Conservation (phyloP, 2,797 vertebrate species). For the Tauraco hartlaubi region DNA sequence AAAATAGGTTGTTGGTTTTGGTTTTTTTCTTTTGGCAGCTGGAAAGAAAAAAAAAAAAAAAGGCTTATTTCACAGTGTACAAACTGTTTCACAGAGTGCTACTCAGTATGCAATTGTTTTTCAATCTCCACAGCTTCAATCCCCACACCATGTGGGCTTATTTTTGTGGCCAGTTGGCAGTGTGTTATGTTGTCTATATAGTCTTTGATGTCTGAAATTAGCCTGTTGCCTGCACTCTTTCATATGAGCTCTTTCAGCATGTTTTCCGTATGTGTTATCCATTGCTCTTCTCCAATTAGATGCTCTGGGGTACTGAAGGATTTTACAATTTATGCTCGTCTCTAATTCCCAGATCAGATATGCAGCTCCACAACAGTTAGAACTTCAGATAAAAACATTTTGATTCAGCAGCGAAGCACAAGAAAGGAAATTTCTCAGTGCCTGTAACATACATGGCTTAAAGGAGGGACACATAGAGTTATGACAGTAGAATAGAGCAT, state of each 20-base stretch:
- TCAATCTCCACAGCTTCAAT: not conserved
- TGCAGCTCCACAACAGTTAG: not conserved
- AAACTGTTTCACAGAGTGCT: not conserved
- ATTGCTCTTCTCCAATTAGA: not conserved
- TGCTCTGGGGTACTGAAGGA: not conserved
- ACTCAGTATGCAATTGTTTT: not conserved
- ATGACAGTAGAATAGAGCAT: not conserved
- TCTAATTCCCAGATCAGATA: not conserved
- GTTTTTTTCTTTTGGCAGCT: not conserved
- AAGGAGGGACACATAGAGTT: not conserved
- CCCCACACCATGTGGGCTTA: not conserved
- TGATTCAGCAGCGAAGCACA: not conserved
- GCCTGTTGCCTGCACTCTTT: not conserved
- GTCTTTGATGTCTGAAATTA: not conserved
- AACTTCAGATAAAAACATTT: not conserved
- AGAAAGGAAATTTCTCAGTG: not conserved
- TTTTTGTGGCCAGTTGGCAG: not conserved
- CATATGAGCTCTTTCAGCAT: not conserved
- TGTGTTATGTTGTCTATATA: not conserved
- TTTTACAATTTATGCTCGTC: not conserved
- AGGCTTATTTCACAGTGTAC: not conserved
- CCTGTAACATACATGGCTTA: not conserved
- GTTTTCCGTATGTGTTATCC: not conserved
- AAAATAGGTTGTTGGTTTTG: not conserved
- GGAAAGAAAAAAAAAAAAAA: not conserved